These are phyloP conservation scores for Tiliacea citrago DNA, from an alignment of 2,888 invertebrate genomes.

Conservation along the genomic window DNA sequence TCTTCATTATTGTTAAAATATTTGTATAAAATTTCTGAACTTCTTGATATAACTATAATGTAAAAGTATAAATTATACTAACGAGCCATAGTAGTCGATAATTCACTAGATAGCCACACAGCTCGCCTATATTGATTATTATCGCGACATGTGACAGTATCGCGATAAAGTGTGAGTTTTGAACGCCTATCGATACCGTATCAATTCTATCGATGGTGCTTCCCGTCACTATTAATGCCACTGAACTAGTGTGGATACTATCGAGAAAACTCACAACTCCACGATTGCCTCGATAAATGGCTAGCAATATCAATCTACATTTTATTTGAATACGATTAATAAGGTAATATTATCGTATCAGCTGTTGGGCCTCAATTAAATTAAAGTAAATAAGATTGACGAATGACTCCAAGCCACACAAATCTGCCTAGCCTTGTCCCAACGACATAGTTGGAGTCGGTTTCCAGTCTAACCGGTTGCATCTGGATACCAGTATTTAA, in stretches of 20 bases:
- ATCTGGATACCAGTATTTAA: too few species aligned
- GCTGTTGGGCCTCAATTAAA: not conserved
- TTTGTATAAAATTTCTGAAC: not conserved
- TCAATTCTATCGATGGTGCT: conserved; percentile 27
- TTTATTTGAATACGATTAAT: conserved; percentile 7
- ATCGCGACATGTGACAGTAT: conserved; percentile 48
- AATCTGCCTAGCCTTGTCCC: too few species aligned
- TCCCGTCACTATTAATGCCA: conserved; percentile 23
- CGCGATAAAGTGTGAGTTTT: conserved; percentile 33
- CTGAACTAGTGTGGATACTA: conserved; percentile 11
- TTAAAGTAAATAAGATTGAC: not conserved
- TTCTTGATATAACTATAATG: not conserved
- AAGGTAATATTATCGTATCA: not conserved
- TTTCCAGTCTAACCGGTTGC: too few species aligned
- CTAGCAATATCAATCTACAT: conserved; percentile 5
- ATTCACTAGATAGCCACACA: not conserved
- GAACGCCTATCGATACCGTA: conserved; percentile 28
- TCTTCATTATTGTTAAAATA: not conserved
- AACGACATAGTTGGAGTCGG: too few species aligned
- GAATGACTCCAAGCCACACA: not conserved
- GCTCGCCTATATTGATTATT: conserved; percentile 15
- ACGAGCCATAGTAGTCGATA: not conserved
- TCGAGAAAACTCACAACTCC: not conserved
- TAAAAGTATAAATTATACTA: not conserved
- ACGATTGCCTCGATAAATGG: not conserved